Percentiles rank a stretch among this genome's conserved stretches.
Conservation (phyloP, 2,797 vertebrate species). For the Neosilurus mollespiculum region DNA sequence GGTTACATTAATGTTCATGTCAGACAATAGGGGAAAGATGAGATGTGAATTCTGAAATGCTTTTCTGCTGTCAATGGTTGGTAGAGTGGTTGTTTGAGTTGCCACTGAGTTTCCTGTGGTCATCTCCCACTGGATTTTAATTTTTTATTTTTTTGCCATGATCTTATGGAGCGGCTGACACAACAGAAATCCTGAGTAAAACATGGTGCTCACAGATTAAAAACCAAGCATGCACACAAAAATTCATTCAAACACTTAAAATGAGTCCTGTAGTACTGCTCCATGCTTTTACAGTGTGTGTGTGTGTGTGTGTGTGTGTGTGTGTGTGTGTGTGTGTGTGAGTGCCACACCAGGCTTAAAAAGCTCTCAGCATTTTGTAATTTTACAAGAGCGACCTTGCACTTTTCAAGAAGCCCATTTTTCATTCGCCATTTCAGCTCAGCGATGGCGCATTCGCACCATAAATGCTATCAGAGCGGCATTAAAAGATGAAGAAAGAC, state of each 20-base stretch:
- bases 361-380: slow-evolving; percentile 18
- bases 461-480: slow-evolving; percentile 7
- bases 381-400: slow-evolving; percentile 12
- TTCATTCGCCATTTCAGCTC: slow-evolving; percentile 28
- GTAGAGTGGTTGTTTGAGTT: background rate
- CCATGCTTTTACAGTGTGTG: background rate
- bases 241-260: background rate
- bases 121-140: background rate
- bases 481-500: slow-evolving; percentile 28
- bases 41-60: background rate
- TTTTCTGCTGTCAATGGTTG: background rate
- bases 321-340: background rate
- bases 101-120: too few relatives aligned
- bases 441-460: background rate
- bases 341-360: background rate
- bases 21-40: background rate
- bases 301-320: background rate
- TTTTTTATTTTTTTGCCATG: background rate
- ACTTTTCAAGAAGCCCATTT: slow-evolving; percentile 15
- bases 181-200: background rate
- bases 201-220: background rate
- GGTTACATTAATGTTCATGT: background rate
- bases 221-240: background rate
- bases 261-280: background rate
- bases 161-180: background rate